Evolutionary conservation across 2,797 vertebrate genomes (phyloP).

Genomic region (Otus scops): DNA sequence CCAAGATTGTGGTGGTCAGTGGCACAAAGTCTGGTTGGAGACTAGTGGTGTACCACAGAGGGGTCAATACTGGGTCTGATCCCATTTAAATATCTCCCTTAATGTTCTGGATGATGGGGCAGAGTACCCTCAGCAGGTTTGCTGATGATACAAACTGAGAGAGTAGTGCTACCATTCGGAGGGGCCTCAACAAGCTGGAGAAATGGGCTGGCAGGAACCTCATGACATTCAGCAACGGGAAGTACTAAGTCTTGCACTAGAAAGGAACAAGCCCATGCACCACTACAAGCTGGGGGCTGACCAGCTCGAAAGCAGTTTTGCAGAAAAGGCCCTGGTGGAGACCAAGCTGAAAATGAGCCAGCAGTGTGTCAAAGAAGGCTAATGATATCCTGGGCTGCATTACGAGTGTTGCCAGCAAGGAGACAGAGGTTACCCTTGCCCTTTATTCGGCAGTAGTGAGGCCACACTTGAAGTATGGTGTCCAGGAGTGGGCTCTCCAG

Average conservation of each 20-base stretch:
- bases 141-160: background rate
- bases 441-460: background rate
- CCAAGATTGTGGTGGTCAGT: background rate
- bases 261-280: background rate
- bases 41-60: fast-evolving
- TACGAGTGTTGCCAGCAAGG: background rate
- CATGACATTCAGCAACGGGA: background rate
- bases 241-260: background rate
- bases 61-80: background rate
- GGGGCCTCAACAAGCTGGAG: background rate
- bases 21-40: background rate
- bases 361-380: background rate
- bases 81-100: background rate
- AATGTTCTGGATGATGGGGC: background rate
- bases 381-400: background rate
- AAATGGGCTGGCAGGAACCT: background rate
- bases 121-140: background rate
- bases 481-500: background rate
- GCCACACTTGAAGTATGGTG: background rate
- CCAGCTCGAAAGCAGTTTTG: background rate
- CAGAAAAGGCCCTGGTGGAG: background rate
- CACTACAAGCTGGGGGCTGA: background rate
- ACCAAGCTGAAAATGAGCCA: background rate
- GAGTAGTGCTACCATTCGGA: background rate
- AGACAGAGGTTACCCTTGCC: background rate